These are phyloP conservation scores for Lacerta agilis DNA, from an alignment of 2,797 vertebrate species.

Conservation along the genomic window DNA sequence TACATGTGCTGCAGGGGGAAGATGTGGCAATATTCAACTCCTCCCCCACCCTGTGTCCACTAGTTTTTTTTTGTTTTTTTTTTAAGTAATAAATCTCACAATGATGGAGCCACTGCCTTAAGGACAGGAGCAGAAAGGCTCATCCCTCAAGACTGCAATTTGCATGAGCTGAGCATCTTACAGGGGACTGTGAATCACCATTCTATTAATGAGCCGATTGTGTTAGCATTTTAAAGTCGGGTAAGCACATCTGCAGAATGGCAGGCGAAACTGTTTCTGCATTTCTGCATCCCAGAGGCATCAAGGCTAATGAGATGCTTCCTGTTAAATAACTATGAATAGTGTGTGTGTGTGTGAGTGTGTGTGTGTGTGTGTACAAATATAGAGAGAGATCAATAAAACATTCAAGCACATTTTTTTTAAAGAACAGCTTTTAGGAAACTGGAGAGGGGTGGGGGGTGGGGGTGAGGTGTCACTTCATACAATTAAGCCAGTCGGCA, in stretches of 20 bases:
- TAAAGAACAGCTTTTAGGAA: conserved; percentile 21
- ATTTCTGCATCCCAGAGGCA: conserved; percentile 29
- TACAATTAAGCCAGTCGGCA: conserved; percentile 25
- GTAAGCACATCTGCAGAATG: conserved; percentile 33
- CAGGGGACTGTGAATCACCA: not conserved
- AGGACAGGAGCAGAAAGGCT: conserved; percentile 13
- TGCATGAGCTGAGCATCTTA: conserved; percentile 23
- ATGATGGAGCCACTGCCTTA: conserved; percentile 20
- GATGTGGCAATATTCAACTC: not conserved
- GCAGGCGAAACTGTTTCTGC: conserved; percentile 20
- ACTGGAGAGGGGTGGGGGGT: conserved; percentile 12
- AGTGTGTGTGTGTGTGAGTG: not conserved
- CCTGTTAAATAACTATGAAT: conserved; percentile 45
- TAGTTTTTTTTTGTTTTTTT: too few species aligned
- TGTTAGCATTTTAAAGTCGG: conserved; percentile 40
- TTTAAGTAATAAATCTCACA: not conserved
- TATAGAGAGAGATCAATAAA: too few species aligned
- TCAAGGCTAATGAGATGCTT: conserved; percentile 48
- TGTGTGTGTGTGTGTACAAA: not conserved
- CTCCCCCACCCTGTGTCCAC: not conserved
- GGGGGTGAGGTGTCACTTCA: not conserved
- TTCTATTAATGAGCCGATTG: conserved; percentile 21
- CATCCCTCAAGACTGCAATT: not conserved
- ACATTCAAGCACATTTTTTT: conserved; percentile 20
- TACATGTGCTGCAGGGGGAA: not conserved